Evolutionary conservation across 2,888 invertebrate genomes (phyloP).

Genomic region (Kuschelorhynchus macadamiae): DNA sequence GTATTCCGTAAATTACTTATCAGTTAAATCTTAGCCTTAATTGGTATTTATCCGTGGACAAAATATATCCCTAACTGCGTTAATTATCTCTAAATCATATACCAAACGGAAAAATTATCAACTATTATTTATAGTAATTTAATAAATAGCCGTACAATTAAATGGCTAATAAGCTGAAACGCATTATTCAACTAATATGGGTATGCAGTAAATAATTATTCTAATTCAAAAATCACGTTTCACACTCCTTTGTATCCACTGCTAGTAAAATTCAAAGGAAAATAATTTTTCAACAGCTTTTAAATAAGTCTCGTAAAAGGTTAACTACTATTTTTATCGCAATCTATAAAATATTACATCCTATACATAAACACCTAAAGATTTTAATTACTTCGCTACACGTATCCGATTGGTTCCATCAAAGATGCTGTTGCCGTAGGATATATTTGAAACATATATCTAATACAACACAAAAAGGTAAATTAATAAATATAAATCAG

Average conservation of each 20-base stretch:
- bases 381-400: too few species aligned
- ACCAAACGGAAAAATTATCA: not conserved
- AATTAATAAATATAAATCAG: too few species aligned
- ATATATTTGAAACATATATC: too few species aligned
- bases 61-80: not conserved
- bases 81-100: constrained; percentile 8
- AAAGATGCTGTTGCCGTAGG: too few species aligned
- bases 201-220: constrained; percentile 25
- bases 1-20: too few species aligned
- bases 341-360: not conserved
- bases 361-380: too few species aligned
- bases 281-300: constrained; percentile 19
- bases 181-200: constrained; percentile 29
- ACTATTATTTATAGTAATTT: constrained; percentile 17
- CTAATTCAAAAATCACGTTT: constrained; percentile 43
- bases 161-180: constrained; percentile 14
- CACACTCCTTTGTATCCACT: constrained; percentile 29
- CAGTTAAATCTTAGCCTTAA: too few species aligned
- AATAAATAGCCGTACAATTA: constrained; percentile 25
- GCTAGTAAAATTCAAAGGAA: constrained; percentile 21
- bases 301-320: constrained; percentile 5
- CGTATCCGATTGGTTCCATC: too few species aligned
- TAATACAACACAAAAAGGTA: too few species aligned
- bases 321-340: constrained; percentile 11
- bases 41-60: too few species aligned